Evolutionary conservation across 1,140 invertebrate species (phyloP).

Genomic region (Holcopasites calliopsidis): DNA sequence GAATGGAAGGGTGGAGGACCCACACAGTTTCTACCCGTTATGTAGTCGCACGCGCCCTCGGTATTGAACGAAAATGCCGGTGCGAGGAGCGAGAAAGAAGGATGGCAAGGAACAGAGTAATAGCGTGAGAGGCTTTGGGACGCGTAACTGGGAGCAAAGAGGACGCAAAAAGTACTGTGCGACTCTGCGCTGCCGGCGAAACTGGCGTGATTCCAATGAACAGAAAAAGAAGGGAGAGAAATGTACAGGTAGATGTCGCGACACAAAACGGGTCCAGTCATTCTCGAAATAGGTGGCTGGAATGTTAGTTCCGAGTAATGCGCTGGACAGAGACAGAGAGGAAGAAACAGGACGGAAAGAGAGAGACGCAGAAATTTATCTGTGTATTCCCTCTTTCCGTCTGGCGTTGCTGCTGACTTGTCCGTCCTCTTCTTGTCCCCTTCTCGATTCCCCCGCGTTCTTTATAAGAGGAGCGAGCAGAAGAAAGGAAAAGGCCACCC

Average conservation of each 20-base stretch:
- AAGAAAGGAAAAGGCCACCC: slow-evolving; percentile 43
- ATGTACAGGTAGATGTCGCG: slow-evolving; percentile 41
- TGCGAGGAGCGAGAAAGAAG: slow-evolving; percentile 25
- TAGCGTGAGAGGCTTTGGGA: not conserved
- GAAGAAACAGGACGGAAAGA: not conserved
- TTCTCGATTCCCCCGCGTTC: slow-evolving; percentile 9
- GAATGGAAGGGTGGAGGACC: not conserved
- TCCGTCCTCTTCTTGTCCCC: not conserved
- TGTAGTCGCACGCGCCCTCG: slow-evolving; percentile 12
- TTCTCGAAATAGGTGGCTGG: slow-evolving; percentile 63
- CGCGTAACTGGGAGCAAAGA: not conserved
- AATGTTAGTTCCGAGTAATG: slow-evolving; percentile 41
- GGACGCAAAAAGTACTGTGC: not conserved
- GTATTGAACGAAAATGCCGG: slow-evolving; percentile 54
- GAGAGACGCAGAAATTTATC: not conserved
- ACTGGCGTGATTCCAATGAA: slow-evolving; percentile 58
- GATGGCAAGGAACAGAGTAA: slow-evolving; percentile 15
- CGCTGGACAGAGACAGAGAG: slow-evolving; percentile 3
- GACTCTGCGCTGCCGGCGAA: slow-evolving; percentile 34
- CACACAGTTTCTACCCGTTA: not conserved
- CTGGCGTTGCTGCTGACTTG: not conserved
- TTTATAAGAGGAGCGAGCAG: slow-evolving; percentile 18
- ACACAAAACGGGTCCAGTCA: slow-evolving; percentile 57
- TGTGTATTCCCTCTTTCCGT: slow-evolving; percentile 4
- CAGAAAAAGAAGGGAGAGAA: slow-evolving; percentile 11